Base-by-base conservation (phyloP, 2,888 invertebrate species). In the Caenorhabditis sulstoni region DNA sequence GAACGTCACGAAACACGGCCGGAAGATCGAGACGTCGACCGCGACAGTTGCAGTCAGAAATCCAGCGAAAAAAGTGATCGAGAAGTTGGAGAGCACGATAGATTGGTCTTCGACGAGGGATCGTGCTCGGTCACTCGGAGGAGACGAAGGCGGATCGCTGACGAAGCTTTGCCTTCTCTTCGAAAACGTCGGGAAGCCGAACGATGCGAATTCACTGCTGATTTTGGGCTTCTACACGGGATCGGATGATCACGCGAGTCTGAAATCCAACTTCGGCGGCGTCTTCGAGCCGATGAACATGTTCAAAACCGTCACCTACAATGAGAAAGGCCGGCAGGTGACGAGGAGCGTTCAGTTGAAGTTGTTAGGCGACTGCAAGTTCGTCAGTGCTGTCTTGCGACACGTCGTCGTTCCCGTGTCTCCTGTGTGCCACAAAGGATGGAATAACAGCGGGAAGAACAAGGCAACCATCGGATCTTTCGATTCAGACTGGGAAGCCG, bases 301-400 rank as follows among this genome's bases (percentile, higher is more conserved):
- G 1, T 11, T 61, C 11, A 37, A 35, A 5, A 1, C 37, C 2
- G 20, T 62, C n/a, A 37, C 20, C 5, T 61, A 61, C 14, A 11
- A 18, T 7, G 49, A 61, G 20, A 18, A 20, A 3, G 61, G 37
- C 4, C 7, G 9, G 1, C 9, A 1, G 7, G 49, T 61, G 18
- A 20, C 3, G 8, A 35, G 62, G 8, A 14, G 0, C 0, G 22
- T 62, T 12, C 1, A 11, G 9, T 50, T 39, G 9, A 16, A 22
- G 8, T 1, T n/a, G 18, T 11, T 62, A 5, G 62, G 62, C 0
- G 62, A 62, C 39, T 62, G 62, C 22, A 62, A 62, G 11, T 50
- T 22, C 18, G 1, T 62, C 0, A 50, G 50, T 0, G 62, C 62
- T 1, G 5, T 62, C 14, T 9, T 22, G 8, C 39, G 50, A 3